phyloP scores from a whole-genome alignment of 2,113 vertebrate species.

The Takifugu flavidus region DNA sequence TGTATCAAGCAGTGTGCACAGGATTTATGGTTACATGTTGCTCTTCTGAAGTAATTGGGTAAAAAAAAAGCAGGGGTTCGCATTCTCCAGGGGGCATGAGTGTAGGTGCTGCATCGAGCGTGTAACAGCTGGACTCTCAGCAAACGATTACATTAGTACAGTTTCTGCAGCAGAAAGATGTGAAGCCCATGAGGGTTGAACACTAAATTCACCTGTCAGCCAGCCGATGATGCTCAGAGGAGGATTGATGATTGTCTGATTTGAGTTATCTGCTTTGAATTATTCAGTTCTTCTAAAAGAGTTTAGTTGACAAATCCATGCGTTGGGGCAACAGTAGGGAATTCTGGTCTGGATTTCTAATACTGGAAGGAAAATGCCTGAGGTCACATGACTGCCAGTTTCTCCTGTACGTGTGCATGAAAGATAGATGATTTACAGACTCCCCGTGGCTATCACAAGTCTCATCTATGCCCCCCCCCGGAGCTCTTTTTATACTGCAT shows the following conservation, averaged over 20 bases:
- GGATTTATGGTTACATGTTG: no score
- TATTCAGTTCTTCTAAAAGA: no score
- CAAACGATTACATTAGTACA: slow-evolving; percentile 27
- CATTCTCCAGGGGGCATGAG: slow-evolving; percentile 39
- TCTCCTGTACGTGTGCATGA: not conserved
- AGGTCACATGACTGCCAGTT: slow-evolving; percentile 3
- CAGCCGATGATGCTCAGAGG: no score
- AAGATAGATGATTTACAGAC: slow-evolving; percentile 27
- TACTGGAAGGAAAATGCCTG: not conserved
- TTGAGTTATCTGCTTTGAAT: no score
- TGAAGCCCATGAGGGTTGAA: no score
- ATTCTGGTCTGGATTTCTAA: not conserved
- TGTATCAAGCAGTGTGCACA: no score
- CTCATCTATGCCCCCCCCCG: slow-evolving; percentile 6
- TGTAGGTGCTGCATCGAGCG: slow-evolving; percentile 13
- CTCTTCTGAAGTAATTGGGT: no score
- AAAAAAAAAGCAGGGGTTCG: slow-evolving; percentile 11
- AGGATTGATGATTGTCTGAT: no score
- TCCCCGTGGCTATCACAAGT: slow-evolving; percentile 6
- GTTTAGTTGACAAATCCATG: no score
- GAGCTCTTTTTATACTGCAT: slow-evolving; percentile 22
- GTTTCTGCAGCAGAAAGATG: no score
- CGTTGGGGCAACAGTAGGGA: no score
- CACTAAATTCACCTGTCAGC: no score
- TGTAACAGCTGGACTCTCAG: slow-evolving; percentile 18